A percentile compares a stretch with the other conserved stretches of the same genome.
Evolutionary conservation across 2,888 invertebrate species (phyloP).

Genomic region (Drosophila cracens): DNA sequence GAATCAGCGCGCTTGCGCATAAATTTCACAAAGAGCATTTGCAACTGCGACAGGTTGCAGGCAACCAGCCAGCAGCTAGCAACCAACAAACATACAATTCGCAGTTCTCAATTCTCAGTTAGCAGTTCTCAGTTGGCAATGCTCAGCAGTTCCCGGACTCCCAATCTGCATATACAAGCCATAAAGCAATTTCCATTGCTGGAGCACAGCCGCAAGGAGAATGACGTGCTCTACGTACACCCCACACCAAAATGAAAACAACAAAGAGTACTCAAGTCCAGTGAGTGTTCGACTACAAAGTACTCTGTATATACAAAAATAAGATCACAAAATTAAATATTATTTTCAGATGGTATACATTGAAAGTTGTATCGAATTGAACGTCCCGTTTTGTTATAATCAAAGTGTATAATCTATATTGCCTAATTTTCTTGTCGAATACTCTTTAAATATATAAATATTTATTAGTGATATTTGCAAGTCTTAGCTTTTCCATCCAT

Average conservation of each 20-base stretch:
- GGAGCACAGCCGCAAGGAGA: conserved; percentile 55
- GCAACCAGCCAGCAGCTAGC: conserved; percentile 39
- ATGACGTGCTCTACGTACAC: conserved; percentile 49
- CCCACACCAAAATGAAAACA: conserved; percentile 35
- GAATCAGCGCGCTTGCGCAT: conserved; percentile 81
- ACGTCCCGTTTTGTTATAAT: background rate
- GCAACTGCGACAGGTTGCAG: conserved; percentile 76
- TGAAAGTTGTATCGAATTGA: background rate
- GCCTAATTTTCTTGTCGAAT: no score
- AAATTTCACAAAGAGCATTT: conserved; percentile 69
- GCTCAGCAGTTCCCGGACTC: conserved; percentile 42
- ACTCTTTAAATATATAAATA: background rate
- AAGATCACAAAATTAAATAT: background rate
- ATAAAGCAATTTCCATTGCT: conserved; percentile 82
- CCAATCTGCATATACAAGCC: conserved; percentile 83
- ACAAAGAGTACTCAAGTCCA: background rate
- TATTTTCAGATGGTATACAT: background rate
- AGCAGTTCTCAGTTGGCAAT: conserved; percentile 31
- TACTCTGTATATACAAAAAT: conserved; percentile 2
- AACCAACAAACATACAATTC: conserved; percentile 17
- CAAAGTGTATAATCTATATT: background rate
- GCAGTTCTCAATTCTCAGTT: conserved; percentile 31
- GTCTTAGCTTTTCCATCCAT: background rate
- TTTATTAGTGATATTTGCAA: background rate
- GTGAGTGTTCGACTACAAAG: background rate